Evolutionary conservation across 1,140 invertebrate species (phyloP), one percentile per base, ranked within the genome.

Genomic region (Formica selysi): DNA sequence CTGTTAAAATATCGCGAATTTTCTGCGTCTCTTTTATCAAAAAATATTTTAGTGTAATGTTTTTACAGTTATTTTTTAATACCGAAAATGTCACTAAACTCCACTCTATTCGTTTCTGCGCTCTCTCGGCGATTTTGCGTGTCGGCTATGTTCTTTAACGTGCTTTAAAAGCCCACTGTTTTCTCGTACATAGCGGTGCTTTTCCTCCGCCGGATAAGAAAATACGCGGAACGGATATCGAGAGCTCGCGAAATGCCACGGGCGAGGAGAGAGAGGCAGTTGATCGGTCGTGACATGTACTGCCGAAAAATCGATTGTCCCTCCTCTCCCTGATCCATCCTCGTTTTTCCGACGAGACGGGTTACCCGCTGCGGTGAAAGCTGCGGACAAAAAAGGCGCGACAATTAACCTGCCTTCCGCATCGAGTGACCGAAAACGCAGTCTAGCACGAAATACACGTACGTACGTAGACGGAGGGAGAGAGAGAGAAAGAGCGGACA

Each of bases 401-500:
- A 89, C 91, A 89, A 91, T 91, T 90, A 91, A 89, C 89, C 74
- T 88, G 76, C 83, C 86, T 89, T 89, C 84, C 87, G 79, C 87
- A 89, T 88, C 80, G 85, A 76, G 78, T 84, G 57, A 65, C 73
- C 73, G 90, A 86, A 85, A 87, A 90, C 74, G 89, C 78, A 85
- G 80, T 74, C 70, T 86, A 73, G 85, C 87, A 87, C 85, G 90
- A 90, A 92, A 90, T 86, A 90, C 88, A 86, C 57, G 80, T 83
- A 83, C 71, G 76, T 59, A 29, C 8, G 76, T n/a, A 51, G 65
- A 48, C 7, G 86, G 32, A 79, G 54, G 32, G 59, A 65, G 22
- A 48, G 44, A 48, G 44, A 1, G 19, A 4, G 62, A 22, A 29
- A 61, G 36, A 19, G 38, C 11, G 1, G 54, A 65, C 13, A 62